phyloP scores from a whole-genome alignment of 2,888 invertebrate genomes.

The Ectemnius continuus region DNA sequence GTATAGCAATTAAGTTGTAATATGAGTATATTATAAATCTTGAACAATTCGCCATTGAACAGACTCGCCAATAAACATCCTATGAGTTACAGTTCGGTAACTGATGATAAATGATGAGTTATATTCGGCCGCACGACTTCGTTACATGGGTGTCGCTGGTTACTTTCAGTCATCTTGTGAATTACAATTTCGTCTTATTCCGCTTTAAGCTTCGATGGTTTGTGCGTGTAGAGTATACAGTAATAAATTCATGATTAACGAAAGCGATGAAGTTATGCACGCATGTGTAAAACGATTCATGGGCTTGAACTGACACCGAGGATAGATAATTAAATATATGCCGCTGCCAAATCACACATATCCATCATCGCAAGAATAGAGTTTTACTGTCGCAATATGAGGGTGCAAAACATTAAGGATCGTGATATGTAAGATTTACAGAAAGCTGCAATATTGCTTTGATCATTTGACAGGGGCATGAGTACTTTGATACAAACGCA shows the following conservation, averaged over 20 bases:
- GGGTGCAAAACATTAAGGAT: slow-evolving; percentile 14
- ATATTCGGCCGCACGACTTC: slow-evolving; percentile 30
- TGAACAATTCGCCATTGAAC: slow-evolving; percentile 47
- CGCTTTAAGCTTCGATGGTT: slow-evolving; percentile 47
- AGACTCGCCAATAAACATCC: slow-evolving; percentile 40
- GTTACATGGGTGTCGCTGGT: slow-evolving; percentile 26
- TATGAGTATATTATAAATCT: slow-evolving; percentile 60
- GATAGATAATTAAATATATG: too few species aligned
- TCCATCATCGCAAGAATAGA: slow-evolving; percentile 4
- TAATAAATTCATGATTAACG: neutral
- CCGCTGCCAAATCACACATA: too few species aligned
- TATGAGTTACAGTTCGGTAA: slow-evolving; percentile 42
- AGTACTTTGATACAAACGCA: too few species aligned
- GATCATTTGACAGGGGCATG: slow-evolving; percentile 1
- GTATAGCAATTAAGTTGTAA: slow-evolving; percentile 39
- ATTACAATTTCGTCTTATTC: slow-evolving; percentile 19
- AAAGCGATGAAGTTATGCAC: neutral
- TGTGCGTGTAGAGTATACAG: slow-evolving; percentile 51
- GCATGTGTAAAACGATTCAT: neutral
- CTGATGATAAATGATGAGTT: slow-evolving; percentile 41
- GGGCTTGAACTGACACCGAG: too few species aligned
- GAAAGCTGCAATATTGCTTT: slow-evolving; percentile 48
- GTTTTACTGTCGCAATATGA: slow-evolving; percentile 1
- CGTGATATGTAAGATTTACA: slow-evolving; percentile 50
- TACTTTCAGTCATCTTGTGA: slow-evolving; percentile 56